Evolutionary conservation across 2,113 vertebrate genomes (phyloP).

Genomic region (Neotoma lepida): DNA sequence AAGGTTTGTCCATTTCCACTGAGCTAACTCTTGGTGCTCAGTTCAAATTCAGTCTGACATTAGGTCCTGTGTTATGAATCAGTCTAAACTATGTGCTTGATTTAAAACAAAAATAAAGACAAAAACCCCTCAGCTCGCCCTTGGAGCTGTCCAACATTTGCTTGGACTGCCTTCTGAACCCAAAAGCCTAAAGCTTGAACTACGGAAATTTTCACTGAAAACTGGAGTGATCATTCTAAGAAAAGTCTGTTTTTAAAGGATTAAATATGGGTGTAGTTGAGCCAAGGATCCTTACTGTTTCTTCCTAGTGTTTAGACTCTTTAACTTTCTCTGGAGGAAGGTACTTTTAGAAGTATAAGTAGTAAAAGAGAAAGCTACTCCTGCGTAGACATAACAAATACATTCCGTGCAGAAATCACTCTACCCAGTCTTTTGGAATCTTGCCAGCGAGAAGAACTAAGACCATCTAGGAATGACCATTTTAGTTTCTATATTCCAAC

Average conservation of each 20-base stretch:
- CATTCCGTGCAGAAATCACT: conserved; percentile 19
- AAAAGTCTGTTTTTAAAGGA: conserved; percentile 48
- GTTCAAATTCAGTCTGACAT: conserved; percentile 27
- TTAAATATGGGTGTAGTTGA: neutral
- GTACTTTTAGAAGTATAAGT: conserved; percentile 50
- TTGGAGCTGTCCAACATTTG: conserved; percentile 66
- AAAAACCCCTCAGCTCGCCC: too few species aligned
- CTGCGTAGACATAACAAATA: conserved; percentile 25
- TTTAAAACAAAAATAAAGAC: neutral
- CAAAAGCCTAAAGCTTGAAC: neutral
- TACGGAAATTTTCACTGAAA: neutral
- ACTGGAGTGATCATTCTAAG: neutral
- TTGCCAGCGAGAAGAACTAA: neutral
- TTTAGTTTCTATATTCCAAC: neutral
- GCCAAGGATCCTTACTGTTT: neutral
- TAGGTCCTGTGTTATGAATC: neutral
- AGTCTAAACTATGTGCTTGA: conserved; percentile 9
- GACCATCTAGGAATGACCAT: neutral
- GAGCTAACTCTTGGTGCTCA: neutral
- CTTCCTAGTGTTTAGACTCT: conserved; percentile 37
- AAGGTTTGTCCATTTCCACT: neutral
- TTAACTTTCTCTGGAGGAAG: conserved; percentile 40
- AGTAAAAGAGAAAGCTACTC: conserved; percentile 43
- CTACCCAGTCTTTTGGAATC: neutral
- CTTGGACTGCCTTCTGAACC: neutral